phyloP scores from a whole-genome alignment of 2,888 invertebrate genomes.

The Heliconius erato region DNA sequence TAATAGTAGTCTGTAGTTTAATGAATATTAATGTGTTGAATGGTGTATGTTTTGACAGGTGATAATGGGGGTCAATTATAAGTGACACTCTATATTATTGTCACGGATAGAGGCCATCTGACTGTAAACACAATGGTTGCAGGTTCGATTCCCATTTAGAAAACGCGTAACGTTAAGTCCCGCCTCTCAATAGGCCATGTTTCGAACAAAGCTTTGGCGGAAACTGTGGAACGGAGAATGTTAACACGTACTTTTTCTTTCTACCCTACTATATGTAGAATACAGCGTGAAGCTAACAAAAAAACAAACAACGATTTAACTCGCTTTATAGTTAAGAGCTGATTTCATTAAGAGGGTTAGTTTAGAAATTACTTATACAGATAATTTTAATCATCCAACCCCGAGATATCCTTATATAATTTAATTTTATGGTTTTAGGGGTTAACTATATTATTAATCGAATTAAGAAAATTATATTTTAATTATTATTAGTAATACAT shows the following conservation, averaged over 20 bases:
- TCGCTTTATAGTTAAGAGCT: background rate
- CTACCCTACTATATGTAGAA: no score
- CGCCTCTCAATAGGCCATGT: no score
- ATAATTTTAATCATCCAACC: background rate
- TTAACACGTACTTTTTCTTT: no score
- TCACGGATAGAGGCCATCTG: no score
- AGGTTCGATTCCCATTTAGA: background rate
- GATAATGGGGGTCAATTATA: background rate
- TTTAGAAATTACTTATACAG: background rate
- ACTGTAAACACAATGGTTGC: background rate
- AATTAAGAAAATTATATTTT: background rate
- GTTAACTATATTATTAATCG: background rate
- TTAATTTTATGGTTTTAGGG: background rate
- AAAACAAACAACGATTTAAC: background rate
- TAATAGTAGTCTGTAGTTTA: slow-evolving; percentile 14
- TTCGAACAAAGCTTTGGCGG: no score
- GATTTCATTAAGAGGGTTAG: background rate
- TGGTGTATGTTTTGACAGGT: slow-evolving; percentile 15
- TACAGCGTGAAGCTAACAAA: background rate
- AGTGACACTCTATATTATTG: no score
- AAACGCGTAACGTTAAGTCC: background rate
- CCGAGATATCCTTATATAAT: background rate
- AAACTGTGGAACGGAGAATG: no score
- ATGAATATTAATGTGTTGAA: slow-evolving; percentile 20
- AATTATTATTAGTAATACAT: background rate